Evolutionary conservation across 2,797 vertebrate species (phyloP).

Genomic region (Protonibea diacanthus): DNA sequence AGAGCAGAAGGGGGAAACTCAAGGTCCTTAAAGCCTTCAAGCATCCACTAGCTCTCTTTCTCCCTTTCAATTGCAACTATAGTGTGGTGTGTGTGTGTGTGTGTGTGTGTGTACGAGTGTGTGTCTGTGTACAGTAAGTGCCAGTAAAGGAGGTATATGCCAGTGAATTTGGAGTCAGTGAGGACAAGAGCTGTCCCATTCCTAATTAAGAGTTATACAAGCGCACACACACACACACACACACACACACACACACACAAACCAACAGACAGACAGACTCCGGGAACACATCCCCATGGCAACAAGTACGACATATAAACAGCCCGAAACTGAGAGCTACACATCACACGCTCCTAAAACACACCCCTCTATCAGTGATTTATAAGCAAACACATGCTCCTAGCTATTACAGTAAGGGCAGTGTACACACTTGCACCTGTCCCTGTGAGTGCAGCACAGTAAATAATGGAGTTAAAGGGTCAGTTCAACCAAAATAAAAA

Average conservation of each 20-base stretch:
- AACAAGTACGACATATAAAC: constrained; percentile 54
- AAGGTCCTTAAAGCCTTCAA: constrained; percentile 34
- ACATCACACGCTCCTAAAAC: constrained; percentile 59
- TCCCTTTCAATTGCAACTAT: constrained; percentile 40
- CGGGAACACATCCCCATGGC: constrained; percentile 57
- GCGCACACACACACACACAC: constrained; percentile 5
- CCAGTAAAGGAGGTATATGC: constrained; percentile 53
- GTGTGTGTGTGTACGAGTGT: constrained; percentile 26
- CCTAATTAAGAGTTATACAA: constrained; percentile 61
- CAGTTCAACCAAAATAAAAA: constrained; percentile 27
- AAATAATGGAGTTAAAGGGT: constrained; percentile 48
- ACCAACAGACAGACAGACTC: constrained; percentile 25
- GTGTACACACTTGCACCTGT: constrained; percentile 49
- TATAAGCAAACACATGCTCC: constrained; percentile 58
- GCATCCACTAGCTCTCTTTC: constrained; percentile 24
- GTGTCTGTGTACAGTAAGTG: constrained; percentile 51
- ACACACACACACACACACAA: constrained; percentile 15
- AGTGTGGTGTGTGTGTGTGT: constrained; percentile 20
- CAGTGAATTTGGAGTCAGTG: constrained; percentile 45
- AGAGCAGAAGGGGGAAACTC: constrained; percentile 59
- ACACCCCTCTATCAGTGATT: constrained; percentile 56
- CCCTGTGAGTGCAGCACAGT: constrained; percentile 45
- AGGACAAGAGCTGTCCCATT: constrained; percentile 47
- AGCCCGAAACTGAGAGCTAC: constrained; percentile 46
- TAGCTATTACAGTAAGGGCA: constrained; percentile 50